Conservation (phyloP, 1,140 invertebrate genomes). For the Plutomurus gul region DNA sequence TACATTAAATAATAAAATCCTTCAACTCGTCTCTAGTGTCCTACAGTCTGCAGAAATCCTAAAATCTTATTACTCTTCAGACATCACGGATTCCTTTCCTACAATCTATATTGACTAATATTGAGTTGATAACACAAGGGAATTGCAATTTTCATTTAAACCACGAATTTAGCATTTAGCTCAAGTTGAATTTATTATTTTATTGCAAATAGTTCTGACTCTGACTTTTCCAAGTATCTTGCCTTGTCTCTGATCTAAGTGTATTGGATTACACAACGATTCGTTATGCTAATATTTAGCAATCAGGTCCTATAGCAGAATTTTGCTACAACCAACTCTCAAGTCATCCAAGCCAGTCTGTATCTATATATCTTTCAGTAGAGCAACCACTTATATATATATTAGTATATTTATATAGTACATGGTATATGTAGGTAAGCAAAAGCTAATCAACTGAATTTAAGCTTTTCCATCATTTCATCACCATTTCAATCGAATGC, state of each 20-base stretch:
- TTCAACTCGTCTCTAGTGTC: too few relatives aligned
- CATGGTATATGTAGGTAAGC: too few relatives aligned
- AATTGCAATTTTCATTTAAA: too few relatives aligned
- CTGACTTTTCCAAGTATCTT: not conserved
- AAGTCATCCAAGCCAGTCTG: too few relatives aligned
- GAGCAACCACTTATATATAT: not conserved
- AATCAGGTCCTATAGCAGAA: too few relatives aligned
- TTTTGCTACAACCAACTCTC: too few relatives aligned
- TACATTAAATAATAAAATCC: too few relatives aligned
- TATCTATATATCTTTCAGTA: not conserved
- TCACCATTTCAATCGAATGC: slow-evolving; percentile 14
- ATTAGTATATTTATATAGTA: not conserved
- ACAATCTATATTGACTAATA: too few relatives aligned
- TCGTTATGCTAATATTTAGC: slow-evolving; percentile 12
- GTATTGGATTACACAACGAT: not conserved
- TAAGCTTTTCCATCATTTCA: slow-evolving; percentile 7
- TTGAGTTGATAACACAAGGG: too few relatives aligned
- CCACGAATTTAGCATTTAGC: not conserved
- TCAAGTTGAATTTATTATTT: slow-evolving; percentile 20
- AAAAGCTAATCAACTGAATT: slow-evolving; percentile 26
- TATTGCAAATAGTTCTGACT: not conserved
- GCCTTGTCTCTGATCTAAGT: slow-evolving; percentile 9
- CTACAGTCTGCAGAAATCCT: too few relatives aligned
- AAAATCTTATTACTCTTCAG: too few relatives aligned
- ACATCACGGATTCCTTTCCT: too few relatives aligned